These are phyloP conservation scores for Cichladusa arquata DNA, from an alignment of 2,113 vertebrate genomes.

Conservation along the genomic window DNA sequence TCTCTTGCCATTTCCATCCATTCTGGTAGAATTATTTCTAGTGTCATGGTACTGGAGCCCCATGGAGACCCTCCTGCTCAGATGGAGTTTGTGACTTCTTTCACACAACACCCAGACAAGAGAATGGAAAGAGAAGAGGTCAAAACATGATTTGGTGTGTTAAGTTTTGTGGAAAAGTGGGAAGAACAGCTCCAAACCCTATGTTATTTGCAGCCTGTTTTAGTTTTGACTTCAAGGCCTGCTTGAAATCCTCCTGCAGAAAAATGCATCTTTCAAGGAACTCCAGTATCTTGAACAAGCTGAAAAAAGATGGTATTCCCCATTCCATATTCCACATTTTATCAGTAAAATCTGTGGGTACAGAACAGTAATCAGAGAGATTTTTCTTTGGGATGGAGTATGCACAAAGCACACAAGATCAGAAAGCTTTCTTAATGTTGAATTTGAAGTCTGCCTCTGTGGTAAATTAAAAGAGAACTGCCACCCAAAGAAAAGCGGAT, in stretches of 20 bases:
- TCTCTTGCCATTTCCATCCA: background rate
- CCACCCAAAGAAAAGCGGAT: slow-evolving; percentile 49
- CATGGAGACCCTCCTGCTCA: background rate
- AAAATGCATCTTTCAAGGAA: slow-evolving; percentile 45
- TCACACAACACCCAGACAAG: background rate
- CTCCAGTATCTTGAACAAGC: background rate
- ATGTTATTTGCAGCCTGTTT: slow-evolving; percentile 28
- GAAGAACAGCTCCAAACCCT: background rate
- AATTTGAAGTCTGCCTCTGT: slow-evolving; percentile 26
- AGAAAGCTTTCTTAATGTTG: slow-evolving; percentile 8
- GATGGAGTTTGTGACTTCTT: background rate
- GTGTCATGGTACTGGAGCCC: background rate
- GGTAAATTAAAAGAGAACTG: slow-evolving; percentile 25
- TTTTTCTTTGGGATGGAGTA: background rate
- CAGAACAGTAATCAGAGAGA: background rate
- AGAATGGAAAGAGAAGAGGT: background rate
- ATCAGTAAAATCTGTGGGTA: background rate
- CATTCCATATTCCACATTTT: background rate
- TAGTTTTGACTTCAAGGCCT: slow-evolving; percentile 64
- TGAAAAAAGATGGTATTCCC: background rate
- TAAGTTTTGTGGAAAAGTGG: background rate
- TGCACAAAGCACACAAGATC: background rate
- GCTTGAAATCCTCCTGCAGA: slow-evolving; percentile 65
- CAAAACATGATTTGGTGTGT: background rate
- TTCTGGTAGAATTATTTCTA: background rate